A percentile compares a stretch with the other conserved stretches of the same genome.
Evolutionary conservation across 2,113 vertebrate species (phyloP).

Genomic region (Propithecus coquereli): DNA sequence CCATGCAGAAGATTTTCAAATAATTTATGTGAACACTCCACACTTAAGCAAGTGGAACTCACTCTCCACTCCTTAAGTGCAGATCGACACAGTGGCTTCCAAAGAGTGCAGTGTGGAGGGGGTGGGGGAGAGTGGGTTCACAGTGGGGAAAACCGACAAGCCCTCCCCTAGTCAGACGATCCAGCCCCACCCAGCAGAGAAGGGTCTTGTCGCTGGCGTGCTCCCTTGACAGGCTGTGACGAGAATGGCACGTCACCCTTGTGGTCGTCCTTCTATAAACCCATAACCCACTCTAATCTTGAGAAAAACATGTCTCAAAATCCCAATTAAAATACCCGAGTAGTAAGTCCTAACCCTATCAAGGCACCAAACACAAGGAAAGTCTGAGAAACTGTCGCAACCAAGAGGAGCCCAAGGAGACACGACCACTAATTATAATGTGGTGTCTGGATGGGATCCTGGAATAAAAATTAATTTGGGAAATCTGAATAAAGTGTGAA

Average conservation of each 20-base stretch:
- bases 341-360: neutral
- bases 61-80: neutral
- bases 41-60: neutral
- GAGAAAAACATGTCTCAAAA: neutral
- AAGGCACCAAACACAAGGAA: neutral
- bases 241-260: fast-evolving
- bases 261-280: neutral
- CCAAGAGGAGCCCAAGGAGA: neutral
- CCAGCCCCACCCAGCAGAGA: neutral
- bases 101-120: neutral
- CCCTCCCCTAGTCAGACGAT: neutral
- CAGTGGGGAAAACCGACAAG: neutral
- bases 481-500: neutral
- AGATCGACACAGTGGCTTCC: fast-evolving
- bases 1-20: neutral
- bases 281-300: too few species aligned
- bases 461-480: neutral
- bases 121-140: neutral
- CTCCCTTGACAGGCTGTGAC: neutral
- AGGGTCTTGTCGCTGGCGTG: fast-evolving
- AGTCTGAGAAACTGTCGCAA: neutral
- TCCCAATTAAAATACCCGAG: neutral
- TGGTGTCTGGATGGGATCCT: neutral
- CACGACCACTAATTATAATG: neutral
- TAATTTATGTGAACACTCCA: neutral